Evolutionary conservation across 2,113 vertebrate species (phyloP).

Genomic region (Argyrosomus japonicus): DNA sequence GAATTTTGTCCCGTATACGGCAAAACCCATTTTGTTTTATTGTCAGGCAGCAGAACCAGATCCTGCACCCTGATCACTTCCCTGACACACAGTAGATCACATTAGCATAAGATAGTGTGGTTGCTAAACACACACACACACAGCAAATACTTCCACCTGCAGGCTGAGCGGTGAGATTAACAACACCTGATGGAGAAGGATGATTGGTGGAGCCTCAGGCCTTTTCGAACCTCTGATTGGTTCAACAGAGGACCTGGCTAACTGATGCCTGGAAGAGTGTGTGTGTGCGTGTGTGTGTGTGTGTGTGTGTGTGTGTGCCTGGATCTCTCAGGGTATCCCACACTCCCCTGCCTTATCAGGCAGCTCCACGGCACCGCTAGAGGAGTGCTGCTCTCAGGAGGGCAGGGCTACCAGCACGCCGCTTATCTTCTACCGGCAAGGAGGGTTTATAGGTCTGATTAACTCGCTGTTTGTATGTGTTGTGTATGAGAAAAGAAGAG

Average conservation of each 20-base stretch:
- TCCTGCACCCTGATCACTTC: slow-evolving; percentile 19
- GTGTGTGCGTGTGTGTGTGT: slow-evolving; percentile 36
- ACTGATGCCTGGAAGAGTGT: slow-evolving; percentile 49
- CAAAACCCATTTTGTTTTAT: neutral
- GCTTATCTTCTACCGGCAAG: slow-evolving; percentile 84
- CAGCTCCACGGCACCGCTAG: slow-evolving; percentile 78
- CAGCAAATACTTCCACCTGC: slow-evolving; percentile 56
- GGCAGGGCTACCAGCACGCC: slow-evolving; percentile 72
- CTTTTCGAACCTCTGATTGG: slow-evolving; percentile 55
- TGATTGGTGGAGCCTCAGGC: slow-evolving; percentile 77
- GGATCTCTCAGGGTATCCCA: slow-evolving; percentile 69
- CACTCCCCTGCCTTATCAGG: slow-evolving; percentile 83
- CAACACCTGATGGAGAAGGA: slow-evolving; percentile 63
- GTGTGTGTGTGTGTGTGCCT: slow-evolving; percentile 42
- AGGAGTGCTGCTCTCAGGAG: slow-evolving; percentile 82
- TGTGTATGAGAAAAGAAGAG: slow-evolving; percentile 57
- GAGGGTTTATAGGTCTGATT: slow-evolving; percentile 82
- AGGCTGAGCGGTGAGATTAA: slow-evolving; percentile 75
- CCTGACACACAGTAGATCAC: neutral
- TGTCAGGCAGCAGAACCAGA: neutral
- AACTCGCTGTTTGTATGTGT: slow-evolving; percentile 68
- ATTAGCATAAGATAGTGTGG: slow-evolving; percentile 6
- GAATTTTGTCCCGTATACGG: neutral
- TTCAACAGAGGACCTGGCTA: slow-evolving; percentile 48
- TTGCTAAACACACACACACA: neutral